Evolutionary conservation across 2,797 vertebrate genomes (phyloP), one percentile per base, ranked within the genome.

Genomic region (Graptemys geographica): DNA sequence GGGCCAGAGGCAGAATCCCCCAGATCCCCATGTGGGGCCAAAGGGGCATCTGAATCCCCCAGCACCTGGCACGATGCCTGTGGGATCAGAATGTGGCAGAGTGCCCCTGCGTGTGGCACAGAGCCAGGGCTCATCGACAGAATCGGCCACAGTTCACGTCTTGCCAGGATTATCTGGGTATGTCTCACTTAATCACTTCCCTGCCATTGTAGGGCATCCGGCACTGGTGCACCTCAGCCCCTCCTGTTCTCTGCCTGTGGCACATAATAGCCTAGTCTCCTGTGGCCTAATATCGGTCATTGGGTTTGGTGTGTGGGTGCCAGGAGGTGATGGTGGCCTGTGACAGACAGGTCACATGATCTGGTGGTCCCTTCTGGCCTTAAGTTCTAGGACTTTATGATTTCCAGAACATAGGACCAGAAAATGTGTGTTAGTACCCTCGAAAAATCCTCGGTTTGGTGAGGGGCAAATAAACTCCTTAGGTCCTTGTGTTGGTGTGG

Each of bases 1-100:
- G 55, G 44, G 93, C 96, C 97, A 91, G 0, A 33, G 72, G 86
- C 88, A 92, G 95, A 96, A 91, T 90, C 96, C 94, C 94, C 88
- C 62, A 1, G 52, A 83, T 37, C 41, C 49, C 0, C 83, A 92
- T 92, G 8, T 21, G 0, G 0, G 83, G 95, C 95, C 96, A 96
- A 56, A 47, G 81, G 94, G 95, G 94, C 95, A 89, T 92, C 93
- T 79, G 94, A 93, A 93, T 94, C 91, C 92, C 94, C 91, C 78
- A 86, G 88, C 53, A 95, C 13, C 0, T 96, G 47, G 86, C 81
- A 0, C 94, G 33, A 41, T 80, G 90, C 15, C 25, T 31, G 56
- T 53, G 79, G 93, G 95, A 90, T 86, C 87, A 31, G 72, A 94
- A 89, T 81, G 6, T 82, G 92, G 95, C 93, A 79, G 85, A 1